A percentile compares a stretch with the other conserved stretches of the same genome.
Conservation (phyloP, 2,888 invertebrate species). For the Trypoxylon attenuatum region DNA sequence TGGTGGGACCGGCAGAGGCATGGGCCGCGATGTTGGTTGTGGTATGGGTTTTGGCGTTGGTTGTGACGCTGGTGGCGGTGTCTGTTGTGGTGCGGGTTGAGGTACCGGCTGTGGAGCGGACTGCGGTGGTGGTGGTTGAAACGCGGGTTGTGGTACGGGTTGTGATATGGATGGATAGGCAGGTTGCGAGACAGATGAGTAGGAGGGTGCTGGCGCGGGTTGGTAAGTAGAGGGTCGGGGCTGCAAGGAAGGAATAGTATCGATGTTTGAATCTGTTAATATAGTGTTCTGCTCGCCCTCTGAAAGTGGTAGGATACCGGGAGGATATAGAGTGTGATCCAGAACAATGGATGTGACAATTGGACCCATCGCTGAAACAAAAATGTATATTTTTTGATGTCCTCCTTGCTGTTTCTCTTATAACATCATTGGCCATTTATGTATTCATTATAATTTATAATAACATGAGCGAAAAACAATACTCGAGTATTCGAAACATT, state of each 20-base stretch:
- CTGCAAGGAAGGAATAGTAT: background rate
- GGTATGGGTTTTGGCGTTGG: background rate
- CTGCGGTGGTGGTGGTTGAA: background rate
- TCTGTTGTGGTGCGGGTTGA: background rate
- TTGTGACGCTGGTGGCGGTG: background rate
- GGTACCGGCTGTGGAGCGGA: background rate
- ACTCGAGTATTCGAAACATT: no score
- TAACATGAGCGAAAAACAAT: background rate
- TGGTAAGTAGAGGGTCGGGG: no score
- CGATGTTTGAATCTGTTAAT: background rate
- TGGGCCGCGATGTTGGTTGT: background rate
- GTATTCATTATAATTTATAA: background rate
- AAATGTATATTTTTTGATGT: background rate
- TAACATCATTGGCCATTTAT: no score
- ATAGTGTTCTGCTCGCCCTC: constrained; percentile 1
- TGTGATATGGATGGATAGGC: no score
- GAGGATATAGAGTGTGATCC: constrained; percentile 70
- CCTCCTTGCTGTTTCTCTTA: no score
- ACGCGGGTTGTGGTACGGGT: no score
- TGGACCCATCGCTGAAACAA: constrained; percentile 58
- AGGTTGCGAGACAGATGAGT: background rate
- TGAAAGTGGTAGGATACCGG: constrained; percentile 40
- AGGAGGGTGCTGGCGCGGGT: no score
- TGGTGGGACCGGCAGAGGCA: background rate
- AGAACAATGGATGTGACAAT: constrained; percentile 69